phyloP scores from a whole-genome alignment of 2,113 vertebrate species.

The Podarcis raffonei region DNA sequence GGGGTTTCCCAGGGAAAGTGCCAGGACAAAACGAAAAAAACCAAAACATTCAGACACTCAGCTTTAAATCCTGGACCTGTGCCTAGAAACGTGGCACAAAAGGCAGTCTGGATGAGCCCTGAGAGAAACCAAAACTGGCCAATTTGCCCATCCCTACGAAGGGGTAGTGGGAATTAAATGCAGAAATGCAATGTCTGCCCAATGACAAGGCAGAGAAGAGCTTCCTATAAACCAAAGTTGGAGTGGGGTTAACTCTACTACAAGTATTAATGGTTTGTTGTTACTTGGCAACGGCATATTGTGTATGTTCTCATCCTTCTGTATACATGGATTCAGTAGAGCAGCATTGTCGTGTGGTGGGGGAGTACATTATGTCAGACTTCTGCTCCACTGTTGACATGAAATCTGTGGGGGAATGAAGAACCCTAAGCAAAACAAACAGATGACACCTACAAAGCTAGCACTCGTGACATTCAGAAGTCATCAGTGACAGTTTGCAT shows the following conservation, averaged over 20 bases:
- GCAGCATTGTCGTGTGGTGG: neutral
- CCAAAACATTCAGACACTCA: too few relatives aligned
- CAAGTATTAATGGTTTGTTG: neutral
- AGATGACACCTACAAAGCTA: constrained; percentile 46
- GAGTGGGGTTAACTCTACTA: too few relatives aligned
- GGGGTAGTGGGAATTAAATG: neutral
- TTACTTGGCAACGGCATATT: neutral
- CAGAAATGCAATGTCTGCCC: neutral
- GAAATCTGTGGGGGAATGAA: constrained; percentile 36
- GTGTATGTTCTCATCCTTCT: neutral
- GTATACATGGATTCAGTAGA: neutral
- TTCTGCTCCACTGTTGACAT: constrained; percentile 27
- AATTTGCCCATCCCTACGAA: neutral
- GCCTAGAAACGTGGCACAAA: too few relatives aligned
- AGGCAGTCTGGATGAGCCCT: too few relatives aligned
- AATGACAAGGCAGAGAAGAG: neutral
- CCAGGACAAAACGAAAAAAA: too few relatives aligned
- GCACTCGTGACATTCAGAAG: constrained; percentile 36
- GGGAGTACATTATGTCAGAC: constrained; percentile 27
- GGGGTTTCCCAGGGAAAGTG: too few relatives aligned
- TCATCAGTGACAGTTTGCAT: constrained; percentile 37
- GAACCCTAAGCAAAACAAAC: neutral
- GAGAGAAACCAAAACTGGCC: too few relatives aligned
- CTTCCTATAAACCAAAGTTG: neutral
- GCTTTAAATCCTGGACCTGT: too few relatives aligned